Percentiles rank a stretch among this genome's conserved stretches.
Conservation (phyloP, 1,140 invertebrate genomes). For the Ridgeia piscesae region DNA sequence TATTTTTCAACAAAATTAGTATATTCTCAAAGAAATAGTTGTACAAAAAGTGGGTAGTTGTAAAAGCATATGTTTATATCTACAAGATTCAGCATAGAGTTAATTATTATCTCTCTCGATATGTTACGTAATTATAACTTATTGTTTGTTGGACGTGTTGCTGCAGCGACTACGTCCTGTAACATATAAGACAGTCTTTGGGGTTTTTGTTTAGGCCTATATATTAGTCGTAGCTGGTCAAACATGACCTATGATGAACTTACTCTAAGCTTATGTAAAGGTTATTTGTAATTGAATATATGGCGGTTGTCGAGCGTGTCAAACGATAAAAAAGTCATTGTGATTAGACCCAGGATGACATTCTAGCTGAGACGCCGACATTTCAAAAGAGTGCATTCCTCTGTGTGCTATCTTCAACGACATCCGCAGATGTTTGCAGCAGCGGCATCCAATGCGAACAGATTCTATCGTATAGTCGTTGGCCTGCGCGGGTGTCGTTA, state of each 20-base stretch:
- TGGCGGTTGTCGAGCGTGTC: neutral
- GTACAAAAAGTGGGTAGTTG: neutral
- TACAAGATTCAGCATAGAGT: neutral
- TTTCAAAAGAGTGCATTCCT: neutral
- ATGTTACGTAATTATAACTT: neutral
- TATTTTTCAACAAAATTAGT: neutral
- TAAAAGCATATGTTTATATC: neutral
- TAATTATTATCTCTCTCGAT: neutral
- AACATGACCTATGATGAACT: neutral
- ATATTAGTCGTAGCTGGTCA: too few species aligned
- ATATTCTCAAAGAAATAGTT: neutral
- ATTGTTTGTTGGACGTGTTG: neutral
- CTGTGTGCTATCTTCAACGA: neutral
- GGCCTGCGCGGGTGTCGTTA: neutral
- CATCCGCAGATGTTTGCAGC: neutral
- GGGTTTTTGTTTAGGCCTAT: too few species aligned
- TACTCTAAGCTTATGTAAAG: neutral
- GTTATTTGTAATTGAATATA: neutral
- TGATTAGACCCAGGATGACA: neutral
- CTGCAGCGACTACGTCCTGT: too few species aligned
- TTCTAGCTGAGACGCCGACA: neutral
- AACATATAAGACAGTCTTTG: too few species aligned
- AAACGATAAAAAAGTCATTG: neutral
- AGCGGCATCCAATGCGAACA: neutral
- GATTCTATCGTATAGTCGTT: neutral